Conservation (phyloP, 2,797 vertebrate genomes). For the Eremophila alpestris region DNA sequence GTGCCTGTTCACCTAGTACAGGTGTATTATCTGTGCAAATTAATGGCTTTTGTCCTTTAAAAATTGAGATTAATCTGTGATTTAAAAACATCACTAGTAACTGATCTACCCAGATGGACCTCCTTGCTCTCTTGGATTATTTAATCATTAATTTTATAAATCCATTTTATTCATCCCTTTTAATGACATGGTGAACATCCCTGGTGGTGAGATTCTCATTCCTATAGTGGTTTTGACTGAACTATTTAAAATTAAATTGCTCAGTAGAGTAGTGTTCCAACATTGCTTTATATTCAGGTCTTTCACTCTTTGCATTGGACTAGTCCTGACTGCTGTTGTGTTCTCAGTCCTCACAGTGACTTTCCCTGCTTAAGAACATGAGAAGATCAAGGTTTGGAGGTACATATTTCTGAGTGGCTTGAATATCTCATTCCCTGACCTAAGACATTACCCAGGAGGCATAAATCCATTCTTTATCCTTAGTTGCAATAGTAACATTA, state of each 20-base stretch:
- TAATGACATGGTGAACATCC: not conserved
- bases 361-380: not conserved
- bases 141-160: not conserved
- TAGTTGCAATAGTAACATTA: not conserved
- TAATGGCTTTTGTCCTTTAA: not conserved
- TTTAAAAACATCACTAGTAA: not conserved
- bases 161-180: not conserved
- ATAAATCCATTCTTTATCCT: not conserved
- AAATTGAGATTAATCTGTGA: not conserved
- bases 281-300: not conserved
- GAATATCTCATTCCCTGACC: not conserved
- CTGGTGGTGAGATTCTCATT: not conserved
- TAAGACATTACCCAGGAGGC: not conserved
- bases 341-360: accelerated
- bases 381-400: not conserved
- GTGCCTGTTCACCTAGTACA: not conserved
- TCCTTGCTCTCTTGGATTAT: not conserved
- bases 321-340: not conserved
- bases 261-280: not conserved
- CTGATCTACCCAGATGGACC: not conserved
- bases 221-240: not conserved
- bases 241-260: not conserved
- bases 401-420: not conserved
- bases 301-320: not conserved
- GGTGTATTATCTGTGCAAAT: not conserved